Evolutionary conservation across 2,113 vertebrate genomes (phyloP), one percentile per base, ranked within the genome.

Genomic region (Sigmodon hispidus): DNA sequence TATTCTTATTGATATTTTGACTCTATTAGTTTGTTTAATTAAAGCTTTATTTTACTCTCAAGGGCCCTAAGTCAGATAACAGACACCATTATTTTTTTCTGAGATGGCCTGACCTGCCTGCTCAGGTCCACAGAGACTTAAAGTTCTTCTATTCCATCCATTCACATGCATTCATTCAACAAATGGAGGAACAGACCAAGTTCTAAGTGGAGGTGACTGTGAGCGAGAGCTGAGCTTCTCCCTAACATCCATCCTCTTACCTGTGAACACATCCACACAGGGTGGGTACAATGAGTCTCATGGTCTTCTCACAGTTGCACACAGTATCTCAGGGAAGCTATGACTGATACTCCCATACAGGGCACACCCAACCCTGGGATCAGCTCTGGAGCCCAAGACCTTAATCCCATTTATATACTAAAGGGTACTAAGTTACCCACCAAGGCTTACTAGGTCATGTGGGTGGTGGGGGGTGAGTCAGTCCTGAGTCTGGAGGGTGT

Each of bases 61-160:
- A 69, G 24, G 24, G 11, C 19, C 40, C 36, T 84, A 70, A 55
- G 40, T 26, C 80, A 45, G 52, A 43, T 31, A 29, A 10, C 36
- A 7, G 24, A 3, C 12, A 79, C 34, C 26, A 31, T 40, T n/a
- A 40, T 29, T 73, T 73, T 72, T 83, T n/a, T 34, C 24, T 72
- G 59, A 6, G 29, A 57, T 63, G 43, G 26, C 40, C 69, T 88
- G 7, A 0, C 31, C 59, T 88, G 17, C 69, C 73, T 80, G 10
- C 61, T 70, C 77, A 94, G 85, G 55, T 34, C 50, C 63, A 77
- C 0, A 13, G 61, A 13, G 29, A 73, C 12, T 50, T 61, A n/a
- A 0, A 21, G 10, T 0, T 34, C 3, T 80, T 73, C n/a, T 24
- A 29, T 22, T 29, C 6, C 9, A 8, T 22, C 69, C 50, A 76